Evolutionary conservation across 1,140 invertebrate species (phyloP).

Genomic region (Vanessa tameamea): DNA sequence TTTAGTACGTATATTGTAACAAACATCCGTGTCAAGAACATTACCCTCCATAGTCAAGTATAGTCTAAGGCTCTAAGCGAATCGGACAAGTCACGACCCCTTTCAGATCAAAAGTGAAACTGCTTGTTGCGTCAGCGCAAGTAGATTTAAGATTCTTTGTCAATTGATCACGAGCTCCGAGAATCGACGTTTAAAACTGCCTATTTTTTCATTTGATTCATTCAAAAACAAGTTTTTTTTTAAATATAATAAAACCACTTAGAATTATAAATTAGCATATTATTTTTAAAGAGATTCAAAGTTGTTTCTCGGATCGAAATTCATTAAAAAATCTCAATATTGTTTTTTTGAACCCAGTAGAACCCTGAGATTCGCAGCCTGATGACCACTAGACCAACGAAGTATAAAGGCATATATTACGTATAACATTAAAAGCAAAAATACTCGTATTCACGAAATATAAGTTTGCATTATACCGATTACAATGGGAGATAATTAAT

Average conservation of each 20-base stretch:
- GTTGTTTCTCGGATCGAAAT: too few species aligned
- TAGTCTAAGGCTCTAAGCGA: background rate
- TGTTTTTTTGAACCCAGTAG: too few species aligned
- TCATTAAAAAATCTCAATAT: too few species aligned
- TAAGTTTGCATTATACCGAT: background rate
- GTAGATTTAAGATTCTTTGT: background rate
- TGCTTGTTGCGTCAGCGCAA: constrained; percentile 40
- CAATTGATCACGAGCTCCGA: background rate
- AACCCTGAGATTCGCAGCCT: too few species aligned
- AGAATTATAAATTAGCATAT: too few species aligned
- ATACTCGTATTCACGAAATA: too few species aligned
- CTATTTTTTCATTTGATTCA: background rate
- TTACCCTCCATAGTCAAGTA: background rate
- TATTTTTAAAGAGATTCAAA: too few species aligned
- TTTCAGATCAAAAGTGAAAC: constrained; percentile 50
- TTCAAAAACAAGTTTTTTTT: too few species aligned
- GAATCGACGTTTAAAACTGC: background rate
- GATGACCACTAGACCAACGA: background rate
- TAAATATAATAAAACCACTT: too few species aligned
- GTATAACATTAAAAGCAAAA: too few species aligned
- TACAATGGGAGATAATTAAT: background rate
- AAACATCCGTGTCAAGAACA: background rate
- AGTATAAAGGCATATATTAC: too few species aligned
- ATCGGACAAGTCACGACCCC: constrained; percentile 41
- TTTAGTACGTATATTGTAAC: background rate